These are phyloP conservation scores for Psylliodes chrysocephalus DNA, from an alignment of 2,888 invertebrate genomes.

Conservation along the genomic window DNA sequence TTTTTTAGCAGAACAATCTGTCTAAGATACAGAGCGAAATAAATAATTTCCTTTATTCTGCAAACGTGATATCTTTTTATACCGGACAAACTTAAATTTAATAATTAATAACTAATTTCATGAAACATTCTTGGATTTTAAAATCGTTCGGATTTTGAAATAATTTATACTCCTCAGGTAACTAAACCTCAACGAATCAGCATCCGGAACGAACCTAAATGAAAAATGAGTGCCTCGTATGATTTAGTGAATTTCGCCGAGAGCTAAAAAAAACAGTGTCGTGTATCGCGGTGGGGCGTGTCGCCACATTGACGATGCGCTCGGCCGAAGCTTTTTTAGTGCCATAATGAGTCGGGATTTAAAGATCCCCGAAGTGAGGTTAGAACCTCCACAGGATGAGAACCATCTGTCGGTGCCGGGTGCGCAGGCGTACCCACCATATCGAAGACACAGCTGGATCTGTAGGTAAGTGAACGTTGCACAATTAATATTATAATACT, in stretches of 20 bases:
- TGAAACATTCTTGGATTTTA: background rate
- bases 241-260: background rate
- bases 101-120: background rate
- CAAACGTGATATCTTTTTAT: too few relatives aligned
- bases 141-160: too few relatives aligned
- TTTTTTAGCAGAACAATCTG: too few relatives aligned
- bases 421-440: conserved; percentile 63
- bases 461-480: conserved; percentile 74
- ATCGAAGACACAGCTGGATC: conserved; percentile 81
- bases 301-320: conserved; percentile 46
- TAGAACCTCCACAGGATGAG: conserved; percentile 69
- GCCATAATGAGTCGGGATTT: conserved; percentile 69
- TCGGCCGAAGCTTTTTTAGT: conserved; percentile 34
- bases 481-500: too few relatives aligned
- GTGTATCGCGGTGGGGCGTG: conserved; percentile 34
- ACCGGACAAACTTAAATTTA: too few relatives aligned
- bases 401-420: conserved; percentile 64
- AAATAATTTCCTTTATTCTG: too few relatives aligned
- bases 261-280: conserved; percentile 4
- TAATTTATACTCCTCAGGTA: background rate
- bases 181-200: background rate
- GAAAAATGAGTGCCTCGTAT: background rate
- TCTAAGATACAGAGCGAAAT: too few relatives aligned
- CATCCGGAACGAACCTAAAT: background rate
- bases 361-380: conserved; percentile 75